Percentiles rank a stretch among this genome's conserved stretches.
Evolutionary conservation across 2,888 invertebrate species (phyloP).

Genomic region (Stenoptilia bipunctidactyla): DNA sequence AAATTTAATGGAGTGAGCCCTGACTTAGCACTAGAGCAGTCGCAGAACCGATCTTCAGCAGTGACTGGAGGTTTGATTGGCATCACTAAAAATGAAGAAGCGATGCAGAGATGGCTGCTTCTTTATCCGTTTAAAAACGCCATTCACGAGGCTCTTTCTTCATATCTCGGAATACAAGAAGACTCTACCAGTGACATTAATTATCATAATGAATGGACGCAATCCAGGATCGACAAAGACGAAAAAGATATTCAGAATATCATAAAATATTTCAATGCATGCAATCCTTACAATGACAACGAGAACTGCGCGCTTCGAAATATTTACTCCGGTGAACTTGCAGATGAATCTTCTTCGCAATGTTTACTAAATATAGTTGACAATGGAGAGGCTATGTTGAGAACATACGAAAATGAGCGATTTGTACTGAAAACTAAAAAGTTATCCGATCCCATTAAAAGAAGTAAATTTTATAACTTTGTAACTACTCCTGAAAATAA

Average conservation of each 20-base stretch:
- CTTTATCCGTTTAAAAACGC: conserved; percentile 16
- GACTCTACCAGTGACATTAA: conserved; percentile 13
- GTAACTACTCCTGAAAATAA: too few relatives aligned
- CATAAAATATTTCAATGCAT: conserved; percentile 13
- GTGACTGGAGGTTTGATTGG: conserved; percentile 8
- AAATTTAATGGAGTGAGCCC: conserved; percentile 18
- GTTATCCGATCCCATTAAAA: too few relatives aligned
- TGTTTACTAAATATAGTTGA: too few relatives aligned
- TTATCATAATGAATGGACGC: conserved; percentile 14
- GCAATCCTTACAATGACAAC: neutral
- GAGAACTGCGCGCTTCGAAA: too few relatives aligned
- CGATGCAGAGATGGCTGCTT: conserved; percentile 15
- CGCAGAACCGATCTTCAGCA: conserved; percentile 21
- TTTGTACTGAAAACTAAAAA: too few relatives aligned
- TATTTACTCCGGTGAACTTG: too few relatives aligned
- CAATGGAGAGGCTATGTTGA: too few relatives aligned
- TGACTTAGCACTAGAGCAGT: conserved; percentile 22
- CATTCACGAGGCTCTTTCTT: conserved; percentile 10
- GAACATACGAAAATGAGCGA: too few relatives aligned
- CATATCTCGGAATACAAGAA: conserved; percentile 11
- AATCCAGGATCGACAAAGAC: conserved; percentile 16
- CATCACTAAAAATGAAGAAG: conserved; percentile 19
- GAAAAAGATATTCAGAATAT: conserved; percentile 17
- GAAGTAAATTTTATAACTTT: too few relatives aligned
- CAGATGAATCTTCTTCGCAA: too few relatives aligned